Evolutionary conservation across 2,797 vertebrate species (phyloP).

Genomic region (Lepidocolaptes lacrymiger): DNA sequence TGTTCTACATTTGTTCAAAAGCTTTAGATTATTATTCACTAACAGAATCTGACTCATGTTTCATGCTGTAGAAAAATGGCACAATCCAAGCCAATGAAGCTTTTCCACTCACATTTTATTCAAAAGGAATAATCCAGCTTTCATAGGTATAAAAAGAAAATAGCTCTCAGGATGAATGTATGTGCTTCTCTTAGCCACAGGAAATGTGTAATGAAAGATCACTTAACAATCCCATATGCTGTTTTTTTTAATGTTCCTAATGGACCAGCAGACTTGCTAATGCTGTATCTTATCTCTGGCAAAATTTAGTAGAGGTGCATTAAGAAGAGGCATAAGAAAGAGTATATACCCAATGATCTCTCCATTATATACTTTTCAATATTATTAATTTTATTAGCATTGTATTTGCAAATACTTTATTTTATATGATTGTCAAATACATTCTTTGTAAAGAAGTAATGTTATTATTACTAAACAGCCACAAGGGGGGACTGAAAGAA

Average conservation of each 20-base stretch:
- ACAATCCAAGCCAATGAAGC: not conserved
- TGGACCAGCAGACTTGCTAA: not conserved
- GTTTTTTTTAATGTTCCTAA: not conserved
- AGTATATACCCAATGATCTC: not conserved
- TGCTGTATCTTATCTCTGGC: not conserved
- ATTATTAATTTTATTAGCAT: not conserved
- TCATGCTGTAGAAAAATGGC: not conserved
- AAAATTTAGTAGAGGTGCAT: not conserved
- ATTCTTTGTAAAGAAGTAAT: not conserved
- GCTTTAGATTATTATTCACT: not conserved
- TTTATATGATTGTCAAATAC: not conserved
- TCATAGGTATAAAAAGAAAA: not conserved
- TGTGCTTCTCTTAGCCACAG: not conserved
- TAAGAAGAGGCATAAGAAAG: not conserved
- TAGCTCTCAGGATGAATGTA: not conserved
- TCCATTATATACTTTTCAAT: not conserved
- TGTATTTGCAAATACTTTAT: not conserved
- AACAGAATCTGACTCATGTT: not conserved
- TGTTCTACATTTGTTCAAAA: not conserved
- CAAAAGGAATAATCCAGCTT: not conserved
- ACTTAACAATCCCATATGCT: not conserved
- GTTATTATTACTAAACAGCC: no score
- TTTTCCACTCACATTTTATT: not conserved
- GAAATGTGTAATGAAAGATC: not conserved
- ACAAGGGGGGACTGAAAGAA: rapidly evolving